Percentiles rank a stretch among this genome's conserved stretches.
Evolutionary conservation across 2,888 invertebrate species (phyloP).

Genomic region (Smittia sp.): DNA sequence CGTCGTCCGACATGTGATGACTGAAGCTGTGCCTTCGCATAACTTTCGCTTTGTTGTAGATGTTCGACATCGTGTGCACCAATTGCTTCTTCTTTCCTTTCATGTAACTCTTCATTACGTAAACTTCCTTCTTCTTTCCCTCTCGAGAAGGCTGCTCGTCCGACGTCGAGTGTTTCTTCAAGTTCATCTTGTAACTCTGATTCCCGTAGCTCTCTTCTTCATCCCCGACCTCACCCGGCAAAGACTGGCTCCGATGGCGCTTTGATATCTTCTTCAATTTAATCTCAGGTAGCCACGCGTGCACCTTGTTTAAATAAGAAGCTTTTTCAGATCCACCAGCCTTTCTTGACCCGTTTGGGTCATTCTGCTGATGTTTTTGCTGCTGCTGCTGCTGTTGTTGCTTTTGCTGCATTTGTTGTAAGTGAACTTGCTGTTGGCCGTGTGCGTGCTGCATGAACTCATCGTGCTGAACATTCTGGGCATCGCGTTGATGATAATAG

Average conservation of each 20-base stretch:
- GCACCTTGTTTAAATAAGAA: conserved; percentile 43
- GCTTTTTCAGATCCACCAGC: conserved; percentile 4
- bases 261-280: conserved; percentile 63
- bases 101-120: conserved; percentile 45
- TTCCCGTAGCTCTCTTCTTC: conserved; percentile 48
- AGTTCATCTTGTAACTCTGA: conserved; percentile 44
- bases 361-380: conserved; percentile 45
- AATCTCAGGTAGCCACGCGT: conserved; percentile 70
- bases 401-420: conserved; percentile 44
- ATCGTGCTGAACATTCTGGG: conserved; percentile 34
- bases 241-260: conserved; percentile 75
- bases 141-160: conserved; percentile 43
- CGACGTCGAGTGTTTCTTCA: background rate
- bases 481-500: conserved; percentile 43
- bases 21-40: conserved; percentile 54
- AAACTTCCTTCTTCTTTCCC: conserved; percentile 42
- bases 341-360: conserved; percentile 42
- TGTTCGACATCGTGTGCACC: conserved; percentile 79
- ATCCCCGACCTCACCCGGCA: conserved; percentile 69
- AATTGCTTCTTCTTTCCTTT: conserved; percentile 78
- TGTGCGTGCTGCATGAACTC: conserved; percentile 36
- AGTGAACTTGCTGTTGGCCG: conserved; percentile 29
- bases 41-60: conserved; percentile 76
- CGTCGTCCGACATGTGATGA: conserved; percentile 37
- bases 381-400: conserved; percentile 45